Base-by-base conservation (phyloP, 1,140 invertebrate genomes). In the Tetragnatha versicolor region DNA sequence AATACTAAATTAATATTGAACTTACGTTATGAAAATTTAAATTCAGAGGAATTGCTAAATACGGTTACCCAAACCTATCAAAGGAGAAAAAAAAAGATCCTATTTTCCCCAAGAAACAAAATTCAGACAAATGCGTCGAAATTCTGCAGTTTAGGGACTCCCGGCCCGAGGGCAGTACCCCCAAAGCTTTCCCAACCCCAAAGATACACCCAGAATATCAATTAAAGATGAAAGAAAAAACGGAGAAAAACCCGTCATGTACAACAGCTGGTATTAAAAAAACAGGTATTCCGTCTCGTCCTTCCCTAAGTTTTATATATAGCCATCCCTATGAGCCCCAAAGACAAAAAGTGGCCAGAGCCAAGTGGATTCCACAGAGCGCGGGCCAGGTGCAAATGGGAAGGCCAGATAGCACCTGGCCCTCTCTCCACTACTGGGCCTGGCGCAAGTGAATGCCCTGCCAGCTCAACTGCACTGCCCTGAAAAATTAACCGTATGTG, bases 371-470 rank as follows among this genome's bases (percentile, higher is more conserved):
- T 53, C 45, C 66, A 53, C 47, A 66, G 37, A n/a, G n/a, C n/a
- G n/a, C n/a, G n/a, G 20, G 47, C 66, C 47, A 53, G 66, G 47
- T 53, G 47, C 47, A 69, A 69, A 69, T 49, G 22, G 49, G 66
- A 69, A 69, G 66, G 66, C 66, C 66, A 69, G 37, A 53, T 27
- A 69, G 66, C 66, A 69, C 47, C 66, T 69, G 66, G 66, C 66
- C 17, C 60, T 63, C 42, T 69, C n/a, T 51, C 31, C 66, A 69
- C 66, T 69, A 53, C 47, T 53, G 49, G 66, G 66, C 66, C 51
- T 53, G 66, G 31, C 42, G 66, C 60, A 69, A 69, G 66, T 69
- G 66, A 69, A 69, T 69, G 66, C 47, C 47, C 66, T 53, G 12
- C 29, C n/a, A 29, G 25, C 17, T 27, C 42, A 31, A 31, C 55